A percentile compares a stretch with the other conserved stretches of the same genome.
Conservation (phyloP, 2,797 vertebrate genomes). For the Distichodus sexfasciatus region DNA sequence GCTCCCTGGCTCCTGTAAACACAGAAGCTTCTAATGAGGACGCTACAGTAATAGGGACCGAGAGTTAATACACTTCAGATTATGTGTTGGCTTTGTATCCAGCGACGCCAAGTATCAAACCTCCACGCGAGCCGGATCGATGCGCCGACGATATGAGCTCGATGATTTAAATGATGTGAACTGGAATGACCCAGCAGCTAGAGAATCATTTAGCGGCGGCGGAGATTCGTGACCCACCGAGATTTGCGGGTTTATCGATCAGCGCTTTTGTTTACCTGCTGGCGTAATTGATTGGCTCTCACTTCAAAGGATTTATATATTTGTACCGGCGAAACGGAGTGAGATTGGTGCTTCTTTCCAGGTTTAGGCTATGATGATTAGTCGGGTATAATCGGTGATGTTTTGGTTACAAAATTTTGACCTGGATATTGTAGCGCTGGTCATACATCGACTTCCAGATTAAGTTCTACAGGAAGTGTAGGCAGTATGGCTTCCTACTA, state of each 20-base stretch:
- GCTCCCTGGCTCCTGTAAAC: background rate
- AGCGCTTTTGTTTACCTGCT: background rate
- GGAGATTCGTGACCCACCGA: background rate
- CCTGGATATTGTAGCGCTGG: too few relatives aligned
- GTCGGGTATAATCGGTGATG: too few relatives aligned
- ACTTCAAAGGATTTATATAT: background rate
- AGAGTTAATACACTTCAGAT: too few relatives aligned
- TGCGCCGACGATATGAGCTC: constrained; percentile 22
- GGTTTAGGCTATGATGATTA: too few relatives aligned
- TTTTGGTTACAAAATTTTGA: too few relatives aligned
- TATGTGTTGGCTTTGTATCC: too few relatives aligned
- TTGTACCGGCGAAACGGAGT: too few relatives aligned
- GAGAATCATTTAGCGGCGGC: background rate
- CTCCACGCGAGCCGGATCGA: constrained; percentile 3
- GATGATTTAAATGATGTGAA: constrained; percentile 17
- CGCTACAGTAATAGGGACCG: background rate
- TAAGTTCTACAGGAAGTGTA: too few relatives aligned
- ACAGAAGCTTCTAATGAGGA: background rate
- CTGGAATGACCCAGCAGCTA: background rate
- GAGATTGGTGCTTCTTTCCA: too few relatives aligned
- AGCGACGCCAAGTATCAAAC: too few relatives aligned
- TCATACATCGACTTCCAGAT: too few relatives aligned
- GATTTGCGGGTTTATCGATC: background rate
- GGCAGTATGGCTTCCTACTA: too few relatives aligned
- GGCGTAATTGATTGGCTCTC: background rate